phyloP scores from a whole-genome alignment of 92 coral and sea anemone species.

The Heteractis magnifica region DNA sequence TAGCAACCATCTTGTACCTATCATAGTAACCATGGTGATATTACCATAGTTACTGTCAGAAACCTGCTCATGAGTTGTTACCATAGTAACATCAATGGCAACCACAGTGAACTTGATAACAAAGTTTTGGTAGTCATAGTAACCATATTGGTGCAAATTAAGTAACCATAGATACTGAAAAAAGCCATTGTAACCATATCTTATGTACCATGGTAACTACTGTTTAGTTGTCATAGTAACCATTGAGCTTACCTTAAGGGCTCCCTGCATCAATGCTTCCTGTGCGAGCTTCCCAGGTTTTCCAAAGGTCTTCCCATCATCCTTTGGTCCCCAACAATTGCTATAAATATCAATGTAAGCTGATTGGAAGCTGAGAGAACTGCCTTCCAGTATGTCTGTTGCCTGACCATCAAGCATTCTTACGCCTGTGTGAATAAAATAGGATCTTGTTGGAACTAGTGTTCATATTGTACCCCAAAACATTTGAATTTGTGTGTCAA shows the following conservation, averaged over 20 bases:
- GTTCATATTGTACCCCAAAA: too few species aligned
- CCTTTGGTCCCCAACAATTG: constrained; percentile 99
- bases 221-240: not conserved
- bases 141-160: not conserved
- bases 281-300: constrained; percentile 98
- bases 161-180: too few species aligned
- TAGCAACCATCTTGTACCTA: too few species aligned
- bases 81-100: too few species aligned
- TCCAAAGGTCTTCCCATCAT: constrained; percentile 99
- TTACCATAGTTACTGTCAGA: not conserved
- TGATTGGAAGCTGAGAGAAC: constrained; percentile 95
- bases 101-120: not conserved
- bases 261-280: constrained; percentile 96
- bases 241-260: constrained; percentile 69
- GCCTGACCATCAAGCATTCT: constrained; percentile 99
- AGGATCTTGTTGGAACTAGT: too few species aligned
- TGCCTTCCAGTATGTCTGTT: constrained; percentile 95
- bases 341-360: constrained; percentile 96
- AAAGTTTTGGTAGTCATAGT: not conserved
- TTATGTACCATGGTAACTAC: not conserved
- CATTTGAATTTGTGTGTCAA: too few species aligned
- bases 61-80: not conserved
- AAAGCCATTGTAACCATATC: not conserved
- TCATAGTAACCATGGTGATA: too few species aligned
- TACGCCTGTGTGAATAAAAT: constrained; percentile 53